These are phyloP conservation scores for Xiphias gladius DNA, from an alignment of 2,113 vertebrate species.

Conservation along the genomic window DNA sequence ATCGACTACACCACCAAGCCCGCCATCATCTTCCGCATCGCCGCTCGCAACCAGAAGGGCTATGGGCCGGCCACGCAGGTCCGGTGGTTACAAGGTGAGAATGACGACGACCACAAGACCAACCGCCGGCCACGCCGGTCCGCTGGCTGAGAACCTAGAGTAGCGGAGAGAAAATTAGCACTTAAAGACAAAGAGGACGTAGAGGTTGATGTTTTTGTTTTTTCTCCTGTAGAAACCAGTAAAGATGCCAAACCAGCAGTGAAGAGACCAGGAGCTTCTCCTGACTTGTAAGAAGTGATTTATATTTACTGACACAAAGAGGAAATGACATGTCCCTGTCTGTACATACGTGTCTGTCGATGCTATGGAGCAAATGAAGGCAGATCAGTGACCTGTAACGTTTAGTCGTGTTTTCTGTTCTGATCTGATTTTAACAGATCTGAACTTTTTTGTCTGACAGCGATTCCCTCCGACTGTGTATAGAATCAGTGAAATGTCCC, in stretches of 20 bases:
- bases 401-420: too few species aligned
- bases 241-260: slow-evolving; percentile 88
- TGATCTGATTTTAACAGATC: too few species aligned
- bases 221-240: slow-evolving; percentile 83
- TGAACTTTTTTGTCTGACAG: too few species aligned
- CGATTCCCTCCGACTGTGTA: too few species aligned
- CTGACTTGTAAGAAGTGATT: slow-evolving; percentile 84
- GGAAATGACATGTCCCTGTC: too few species aligned
- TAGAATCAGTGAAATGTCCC: neutral
- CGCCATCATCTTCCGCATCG: slow-evolving; percentile 92
- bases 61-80: slow-evolving; percentile 91
- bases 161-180: too few species aligned
- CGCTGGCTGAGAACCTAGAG: too few species aligned
- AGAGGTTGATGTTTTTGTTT: neutral
- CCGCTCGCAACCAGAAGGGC: slow-evolving; percentile 91
- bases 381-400: too few species aligned
- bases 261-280: slow-evolving; percentile 86
- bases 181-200: too few species aligned
- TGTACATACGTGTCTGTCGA: too few species aligned
- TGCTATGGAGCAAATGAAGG: too few species aligned
- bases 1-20: slow-evolving; percentile 92
- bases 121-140: too few species aligned
- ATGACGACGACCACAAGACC: neutral
- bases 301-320: neutral
- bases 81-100: slow-evolving; percentile 90